A percentile compares a stretch with the other conserved stretches of the same genome.
phyloP scores from a whole-genome alignment of 2,888 invertebrate species.

The Lutraria lutraria region DNA sequence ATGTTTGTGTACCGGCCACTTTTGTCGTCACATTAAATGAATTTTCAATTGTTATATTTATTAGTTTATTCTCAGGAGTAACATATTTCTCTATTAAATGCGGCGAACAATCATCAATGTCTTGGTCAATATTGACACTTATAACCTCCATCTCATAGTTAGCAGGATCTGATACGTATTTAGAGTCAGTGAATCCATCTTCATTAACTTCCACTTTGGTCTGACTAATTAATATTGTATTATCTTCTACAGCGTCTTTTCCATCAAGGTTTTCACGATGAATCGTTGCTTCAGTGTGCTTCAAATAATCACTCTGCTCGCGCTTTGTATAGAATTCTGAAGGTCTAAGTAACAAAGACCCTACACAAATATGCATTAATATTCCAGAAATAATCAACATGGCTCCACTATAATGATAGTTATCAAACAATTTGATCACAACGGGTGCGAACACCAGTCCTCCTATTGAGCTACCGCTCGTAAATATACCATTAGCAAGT shows the following conservation, averaged over 20 bases:
- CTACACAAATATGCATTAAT: slow-evolving; percentile 28
- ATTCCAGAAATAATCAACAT: slow-evolving; percentile 49
- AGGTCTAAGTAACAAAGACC: slow-evolving; percentile 49
- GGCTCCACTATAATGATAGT: slow-evolving; percentile 48
- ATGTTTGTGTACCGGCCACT: neutral
- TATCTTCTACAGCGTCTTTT: neutral
- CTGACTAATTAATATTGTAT: too few species aligned
- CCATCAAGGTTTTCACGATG: neutral
- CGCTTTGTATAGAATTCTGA: slow-evolving; percentile 24
- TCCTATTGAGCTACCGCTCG: slow-evolving; percentile 46
- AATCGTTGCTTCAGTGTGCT: neutral
- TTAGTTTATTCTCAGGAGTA: neutral
- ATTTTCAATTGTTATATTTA: neutral
- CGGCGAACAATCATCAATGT: slow-evolving; percentile 4
- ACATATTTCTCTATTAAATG: neutral
- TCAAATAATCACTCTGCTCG: neutral
- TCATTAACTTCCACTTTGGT: neutral
- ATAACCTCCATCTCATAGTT: neutral
- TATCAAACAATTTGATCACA: slow-evolving; percentile 47
- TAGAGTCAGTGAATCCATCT: neutral
- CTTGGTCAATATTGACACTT: slow-evolving; percentile 15
- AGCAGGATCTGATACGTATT: neutral
- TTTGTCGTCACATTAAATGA: neutral
- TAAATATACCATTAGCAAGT: slow-evolving; percentile 59
- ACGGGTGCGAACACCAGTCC: slow-evolving; percentile 55